Evolutionary conservation across 2,888 invertebrate species (phyloP), one percentile per base, ranked within the genome.

Genomic region (Eristalinus aeneus): DNA sequence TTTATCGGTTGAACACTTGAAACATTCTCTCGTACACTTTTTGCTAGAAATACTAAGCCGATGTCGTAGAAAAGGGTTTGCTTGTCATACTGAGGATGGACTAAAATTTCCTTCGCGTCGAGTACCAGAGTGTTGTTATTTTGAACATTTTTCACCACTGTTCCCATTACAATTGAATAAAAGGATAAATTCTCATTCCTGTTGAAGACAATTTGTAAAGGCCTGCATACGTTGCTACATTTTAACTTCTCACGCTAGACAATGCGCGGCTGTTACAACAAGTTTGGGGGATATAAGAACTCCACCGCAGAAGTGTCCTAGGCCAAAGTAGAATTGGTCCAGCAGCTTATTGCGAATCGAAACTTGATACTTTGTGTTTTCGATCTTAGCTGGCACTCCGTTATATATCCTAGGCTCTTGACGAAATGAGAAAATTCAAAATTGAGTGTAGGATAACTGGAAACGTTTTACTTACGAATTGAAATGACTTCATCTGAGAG

Each of bases 181-280:
- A 64, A 1, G n/a, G 73, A 69, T 9, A 12, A 8, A 9, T 81
- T 12, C 0, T 0, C 10, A 0, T 27, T 5, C 8, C 85, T 86
- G 27, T 53, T 22, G 22, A 1, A 23, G 12, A 56, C 10, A 23
- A 12, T 23, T 16, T 23, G n/a, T 22, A n/a, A 27, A n/a, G n/a
- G 12, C 6, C 8, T 11, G 11, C 56, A 1, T 23, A 20, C 0
- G 4, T n/a, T 11, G 27, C 3, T 1, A 11, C 12, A 27, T 9
- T 22, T 32, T 61, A 23, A 11, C 1, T n/a, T n/a, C 31, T 72
- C 63, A 87, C 87, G 32, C 31, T 46, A 84, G 0, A 31, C 87
- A 87, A 69, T 80, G 80, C 6, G 77, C 87, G 8, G 87, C 79
- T 32, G 87, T 87, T 5, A 87, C 23, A 5, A 87, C 80, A 58